Evolutionary conservation across 2,888 invertebrate genomes (phyloP), one percentile per base, ranked within the genome.

Genomic region (Spodoptera picta): DNA sequence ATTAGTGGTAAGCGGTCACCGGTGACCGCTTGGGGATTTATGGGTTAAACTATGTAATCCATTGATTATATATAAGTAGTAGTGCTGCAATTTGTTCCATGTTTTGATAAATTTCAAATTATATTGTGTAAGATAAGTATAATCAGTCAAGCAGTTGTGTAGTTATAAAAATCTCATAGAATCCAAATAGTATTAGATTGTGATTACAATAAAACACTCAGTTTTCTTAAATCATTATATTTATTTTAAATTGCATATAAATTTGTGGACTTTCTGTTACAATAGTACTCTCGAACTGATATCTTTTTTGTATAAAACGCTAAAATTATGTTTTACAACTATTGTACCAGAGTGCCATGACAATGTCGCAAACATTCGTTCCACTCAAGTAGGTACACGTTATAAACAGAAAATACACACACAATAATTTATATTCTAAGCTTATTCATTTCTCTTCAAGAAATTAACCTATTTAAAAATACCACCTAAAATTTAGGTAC

Each of bases 251-350:
- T 92, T 93, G 93, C 93, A 94, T 94, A 93, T 92, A 94, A 94
- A 94, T 93, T 92, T 93, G 93, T 94, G 94, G 93, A 94, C 94
- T 93, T 94, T 90, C 93, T 92, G 93, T 93, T 92, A 93, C 92
- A 93, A 93, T 93, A 93, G 92, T 93, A 91, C 88, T 92, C 90
- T 91, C 89, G 83, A 87, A 90, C 87, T 92, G 92, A 92, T 92
- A 93, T 92, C 83, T 78, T 73, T 83, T 91, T 92, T 90, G 92
- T 93, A 93, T 93, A 93, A 94, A 94, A 94, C 86, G 90, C 91
- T 93, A 92, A 91, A 90, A 87, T 92, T 80, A 90, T 90, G 88
- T 88, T 89, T 84, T 87, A 92, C 87, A 90, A 83, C 89, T 90
- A 91, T 90, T 89, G 91, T 92, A 91, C 92, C 91, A 88, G 89